Conservation (phyloP, 1,140 invertebrate genomes). For the Pristionchus pacificus region DNA sequence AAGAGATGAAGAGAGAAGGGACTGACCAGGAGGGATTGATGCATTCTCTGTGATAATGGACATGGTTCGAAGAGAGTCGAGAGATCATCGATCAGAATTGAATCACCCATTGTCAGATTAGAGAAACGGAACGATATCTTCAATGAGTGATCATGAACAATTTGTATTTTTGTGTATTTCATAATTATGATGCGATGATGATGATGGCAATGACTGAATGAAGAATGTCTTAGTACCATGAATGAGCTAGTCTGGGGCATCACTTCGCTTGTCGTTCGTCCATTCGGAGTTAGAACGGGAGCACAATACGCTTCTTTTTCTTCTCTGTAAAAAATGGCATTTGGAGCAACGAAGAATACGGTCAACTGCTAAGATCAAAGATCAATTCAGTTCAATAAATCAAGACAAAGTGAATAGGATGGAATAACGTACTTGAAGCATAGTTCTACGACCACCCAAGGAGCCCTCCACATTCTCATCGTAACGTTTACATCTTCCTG, state of each 20-base stretch:
- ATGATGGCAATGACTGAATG: too few relatives aligned
- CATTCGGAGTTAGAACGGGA: slow-evolving; percentile 18
- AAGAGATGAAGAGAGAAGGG: too few relatives aligned
- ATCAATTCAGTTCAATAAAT: too few relatives aligned
- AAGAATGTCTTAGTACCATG: slow-evolving; percentile 7
- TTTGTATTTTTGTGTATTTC: background rate
- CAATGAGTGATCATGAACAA: background rate
- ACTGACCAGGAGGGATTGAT: too few relatives aligned
- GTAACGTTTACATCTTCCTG: slow-evolving; percentile 8
- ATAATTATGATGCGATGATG: background rate
- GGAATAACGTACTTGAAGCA: slow-evolving; percentile 24
- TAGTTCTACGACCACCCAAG: slow-evolving; percentile 17
- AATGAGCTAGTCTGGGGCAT: slow-evolving; percentile 27
- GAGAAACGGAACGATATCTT: slow-evolving; percentile 21
- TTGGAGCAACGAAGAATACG: too few relatives aligned
- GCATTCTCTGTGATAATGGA: background rate
- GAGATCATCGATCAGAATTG: slow-evolving; percentile 24
- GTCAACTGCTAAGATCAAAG: too few relatives aligned
- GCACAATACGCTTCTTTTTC: slow-evolving; percentile 19
- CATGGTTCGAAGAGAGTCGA: slow-evolving; percentile 8
- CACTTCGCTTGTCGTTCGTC: slow-evolving; percentile 11
- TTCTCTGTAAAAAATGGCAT: slow-evolving; percentile 20
- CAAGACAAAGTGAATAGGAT: background rate
- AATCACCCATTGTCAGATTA: slow-evolving; percentile 22
- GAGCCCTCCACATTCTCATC: slow-evolving; percentile 20